phyloP scores from a whole-genome alignment of 2,888 invertebrate species.

The Polietes domitor region DNA sequence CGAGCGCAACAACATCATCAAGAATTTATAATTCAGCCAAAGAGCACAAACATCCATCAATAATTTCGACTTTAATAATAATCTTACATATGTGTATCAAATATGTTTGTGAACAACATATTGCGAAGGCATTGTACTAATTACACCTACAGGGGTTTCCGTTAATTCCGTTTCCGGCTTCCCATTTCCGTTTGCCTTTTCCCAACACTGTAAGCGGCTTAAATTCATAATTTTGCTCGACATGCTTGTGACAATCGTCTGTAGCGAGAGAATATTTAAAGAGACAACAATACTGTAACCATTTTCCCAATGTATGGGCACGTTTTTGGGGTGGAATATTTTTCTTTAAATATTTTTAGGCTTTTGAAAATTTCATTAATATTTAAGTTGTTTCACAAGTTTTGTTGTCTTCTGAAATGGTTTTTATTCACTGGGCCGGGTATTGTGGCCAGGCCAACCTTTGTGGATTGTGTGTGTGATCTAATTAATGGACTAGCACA shows the following conservation, averaged over 20 bases:
- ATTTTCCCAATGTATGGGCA: background rate
- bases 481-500: background rate
- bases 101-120: background rate
- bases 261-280: background rate
- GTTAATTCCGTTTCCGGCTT: conserved; percentile 4
- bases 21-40: background rate
- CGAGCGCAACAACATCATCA: background rate
- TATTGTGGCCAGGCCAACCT: background rate
- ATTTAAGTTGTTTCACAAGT: background rate
- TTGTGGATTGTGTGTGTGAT: background rate
- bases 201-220: background rate
- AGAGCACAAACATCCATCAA: too few species aligned
- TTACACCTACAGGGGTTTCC: background rate
- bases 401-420: too few species aligned
- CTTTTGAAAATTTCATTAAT: conserved; percentile 4
- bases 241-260: background rate
- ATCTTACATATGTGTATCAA: background rate
- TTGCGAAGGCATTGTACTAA: background rate
- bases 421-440: background rate
- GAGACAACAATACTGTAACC: background rate
- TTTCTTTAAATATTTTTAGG: background rate
- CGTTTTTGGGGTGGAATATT: background rate
- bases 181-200: background rate
- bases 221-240: background rate
- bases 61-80: background rate